Evolutionary conservation across 2,797 vertebrate genomes (phyloP), one percentile per base, ranked within the genome.

Genomic region (Pseudochromis fuscus): DNA sequence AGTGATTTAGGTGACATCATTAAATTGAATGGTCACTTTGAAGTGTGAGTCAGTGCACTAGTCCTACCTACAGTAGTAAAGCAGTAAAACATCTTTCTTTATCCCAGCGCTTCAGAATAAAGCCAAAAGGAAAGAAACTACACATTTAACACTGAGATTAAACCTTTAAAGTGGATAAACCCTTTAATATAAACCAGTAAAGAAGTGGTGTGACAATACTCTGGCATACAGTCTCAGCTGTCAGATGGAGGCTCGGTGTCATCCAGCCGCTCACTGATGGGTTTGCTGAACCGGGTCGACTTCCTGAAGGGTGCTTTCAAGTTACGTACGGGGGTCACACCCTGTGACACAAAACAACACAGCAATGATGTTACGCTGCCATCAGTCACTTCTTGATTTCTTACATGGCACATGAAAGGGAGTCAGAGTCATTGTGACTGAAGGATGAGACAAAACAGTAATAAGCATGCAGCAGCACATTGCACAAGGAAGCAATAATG

Each of bases 201-300:
- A 63, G 46, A 69, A 44, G 24, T 33, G 37, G n/a, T 59, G 25
- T 5, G 12, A 13, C 4, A 13, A 58, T 23, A 7, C 2, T 51
- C 53, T 25, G 30, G 40, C 30, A 24, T 6, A 52, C 25, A 7
- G 7, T 15, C 45, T 85, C 52, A 89, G 75, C 78, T 56, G 15
- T 90, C 81, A 52, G 28, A 30, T 9, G 75, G 83, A 19, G 59
- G 76, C n/a, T 84, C 60, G 0, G 46, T n/a, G n/a, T 93, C 87
- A 7, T 93, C 87, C 67, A 92, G 63, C 15, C 62, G 74, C 60
- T 93, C 83, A 1, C 38, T 45, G 70, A 93, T 86, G 8, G 93
- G 92, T 11, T 80, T 93, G 85, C 91, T 94, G 84, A 95, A 95
- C 38, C 23, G 58, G 24, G 90, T 48, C 0, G 83, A 94, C 86